These are phyloP conservation scores for Aphis craccivora DNA, from an alignment of 1,140 invertebrate species.

Conservation along the genomic window DNA sequence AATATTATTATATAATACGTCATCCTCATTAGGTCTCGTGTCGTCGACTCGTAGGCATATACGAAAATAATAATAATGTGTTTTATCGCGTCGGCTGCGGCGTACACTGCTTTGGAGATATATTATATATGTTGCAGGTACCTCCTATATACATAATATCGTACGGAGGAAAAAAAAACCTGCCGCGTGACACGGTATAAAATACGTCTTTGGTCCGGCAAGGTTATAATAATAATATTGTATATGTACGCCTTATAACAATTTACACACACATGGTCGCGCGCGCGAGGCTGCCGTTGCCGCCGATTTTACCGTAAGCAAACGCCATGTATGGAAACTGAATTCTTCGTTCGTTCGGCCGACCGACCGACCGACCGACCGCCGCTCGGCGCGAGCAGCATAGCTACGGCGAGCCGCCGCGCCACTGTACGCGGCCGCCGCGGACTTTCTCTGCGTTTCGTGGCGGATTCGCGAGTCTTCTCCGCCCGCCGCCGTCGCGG, in stretches of 20 bases:
- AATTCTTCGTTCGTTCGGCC: conserved; percentile 24
- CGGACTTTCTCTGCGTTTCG: too few relatives aligned
- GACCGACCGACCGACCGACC: neutral
- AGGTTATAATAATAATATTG: conserved; percentile 17
- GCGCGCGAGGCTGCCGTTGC: neutral
- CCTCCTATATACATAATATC: too few relatives aligned
- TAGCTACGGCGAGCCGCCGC: too few relatives aligned
- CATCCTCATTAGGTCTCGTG: neutral
- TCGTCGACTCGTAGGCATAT: neutral
- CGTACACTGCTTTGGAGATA: neutral
- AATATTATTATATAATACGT: neutral
- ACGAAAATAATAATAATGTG: neutral
- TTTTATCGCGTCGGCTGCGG: neutral
- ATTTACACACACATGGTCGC: conserved; percentile 52
- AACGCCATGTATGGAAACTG: conserved; percentile 56
- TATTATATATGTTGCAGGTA: too few relatives aligned
- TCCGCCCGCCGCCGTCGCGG: too few relatives aligned
- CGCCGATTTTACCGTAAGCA: conserved; percentile 53
- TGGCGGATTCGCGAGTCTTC: too few relatives aligned
- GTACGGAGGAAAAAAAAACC: neutral
- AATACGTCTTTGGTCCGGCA: conserved; percentile 35
- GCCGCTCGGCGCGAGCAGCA: neutral
- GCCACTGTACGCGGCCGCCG: too few relatives aligned
- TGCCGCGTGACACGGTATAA: neutral
- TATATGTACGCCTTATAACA: conserved; percentile 11